Conservation (phyloP, 1,140 invertebrate species). For the Agrilus planipennis region DNA sequence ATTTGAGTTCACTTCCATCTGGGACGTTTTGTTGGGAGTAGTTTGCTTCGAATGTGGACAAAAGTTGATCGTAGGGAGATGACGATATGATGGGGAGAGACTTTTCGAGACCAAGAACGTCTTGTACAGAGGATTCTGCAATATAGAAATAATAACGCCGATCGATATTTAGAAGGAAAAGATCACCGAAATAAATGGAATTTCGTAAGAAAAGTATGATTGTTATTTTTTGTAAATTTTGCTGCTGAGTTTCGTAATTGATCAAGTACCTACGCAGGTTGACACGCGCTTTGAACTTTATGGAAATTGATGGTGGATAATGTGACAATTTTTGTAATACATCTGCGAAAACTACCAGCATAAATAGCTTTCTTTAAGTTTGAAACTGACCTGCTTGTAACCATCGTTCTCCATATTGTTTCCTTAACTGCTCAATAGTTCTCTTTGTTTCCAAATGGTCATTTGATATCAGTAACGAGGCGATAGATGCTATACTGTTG, state of each 20-base stretch:
- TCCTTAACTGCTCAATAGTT: slow-evolving; percentile 1
- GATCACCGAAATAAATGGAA: too few species aligned
- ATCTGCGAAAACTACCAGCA: not conserved
- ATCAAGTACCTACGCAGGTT: too few species aligned
- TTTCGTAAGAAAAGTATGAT: too few species aligned
- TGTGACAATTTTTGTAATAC: too few species aligned
- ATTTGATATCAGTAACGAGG: not conserved
- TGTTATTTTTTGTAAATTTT: too few species aligned
- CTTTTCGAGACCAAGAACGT: slow-evolving; percentile 4
- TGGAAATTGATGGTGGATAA: too few species aligned
- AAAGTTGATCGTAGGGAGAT: slow-evolving; percentile 1
- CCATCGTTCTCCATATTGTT: slow-evolving; percentile 3
- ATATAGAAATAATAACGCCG: too few species aligned
- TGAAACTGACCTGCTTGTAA: too few species aligned
- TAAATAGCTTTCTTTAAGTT: not conserved
- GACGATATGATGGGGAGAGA: not conserved
- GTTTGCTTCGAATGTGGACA: not conserved
- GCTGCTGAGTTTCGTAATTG: too few species aligned
- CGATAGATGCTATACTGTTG: not conserved
- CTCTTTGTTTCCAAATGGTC: slow-evolving; percentile 5
- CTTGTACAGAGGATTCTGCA: slow-evolving; percentile 1
- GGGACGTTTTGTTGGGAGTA: not conserved
- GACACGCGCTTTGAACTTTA: too few species aligned
- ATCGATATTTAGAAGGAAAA: too few species aligned
- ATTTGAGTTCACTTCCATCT: not conserved